Conservation (phyloP, 1,140 invertebrate species). For the Solenopsis fugax region DNA sequence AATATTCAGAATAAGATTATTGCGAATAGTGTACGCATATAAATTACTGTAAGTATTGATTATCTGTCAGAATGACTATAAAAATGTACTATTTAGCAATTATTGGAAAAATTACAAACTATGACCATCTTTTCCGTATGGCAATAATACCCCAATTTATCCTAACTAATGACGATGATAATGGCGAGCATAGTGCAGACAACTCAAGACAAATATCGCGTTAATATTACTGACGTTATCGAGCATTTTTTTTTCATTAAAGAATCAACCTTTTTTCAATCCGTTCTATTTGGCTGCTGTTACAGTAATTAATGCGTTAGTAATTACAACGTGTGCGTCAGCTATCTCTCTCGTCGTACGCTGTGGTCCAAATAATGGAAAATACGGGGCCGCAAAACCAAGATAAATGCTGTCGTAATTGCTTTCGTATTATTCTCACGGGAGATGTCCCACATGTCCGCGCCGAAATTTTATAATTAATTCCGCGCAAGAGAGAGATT, state of each 20-base stretch:
- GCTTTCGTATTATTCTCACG: conserved; percentile 44
- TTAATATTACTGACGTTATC: background rate
- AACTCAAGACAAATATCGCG: background rate
- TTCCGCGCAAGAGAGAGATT: conserved; percentile 2
- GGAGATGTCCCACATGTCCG: background rate
- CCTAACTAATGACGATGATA: background rate
- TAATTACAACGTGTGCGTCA: conserved; percentile 40
- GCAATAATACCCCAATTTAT: too few relatives aligned
- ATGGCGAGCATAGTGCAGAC: too few relatives aligned
- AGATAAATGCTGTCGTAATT: conserved; percentile 52
- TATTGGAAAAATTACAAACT: too few relatives aligned
- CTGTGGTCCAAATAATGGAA: conserved; percentile 21
- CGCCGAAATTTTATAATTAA: conserved; percentile 47
- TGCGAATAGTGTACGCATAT: too few relatives aligned
- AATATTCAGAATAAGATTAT: too few relatives aligned
- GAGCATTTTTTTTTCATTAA: background rate
- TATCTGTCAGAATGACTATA: too few relatives aligned
- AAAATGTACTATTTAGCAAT: too few relatives aligned
- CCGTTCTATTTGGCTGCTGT: background rate
- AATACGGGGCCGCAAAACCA: conserved; percentile 38
- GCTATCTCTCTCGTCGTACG: conserved; percentile 20
- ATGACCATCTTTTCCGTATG: too few relatives aligned
- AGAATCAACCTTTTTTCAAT: background rate
- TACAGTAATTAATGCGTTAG: conserved; percentile 41
- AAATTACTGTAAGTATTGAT: too few relatives aligned